Conservation (phyloP, 2,113 vertebrate species). For the Trichechus manatus region DNA sequence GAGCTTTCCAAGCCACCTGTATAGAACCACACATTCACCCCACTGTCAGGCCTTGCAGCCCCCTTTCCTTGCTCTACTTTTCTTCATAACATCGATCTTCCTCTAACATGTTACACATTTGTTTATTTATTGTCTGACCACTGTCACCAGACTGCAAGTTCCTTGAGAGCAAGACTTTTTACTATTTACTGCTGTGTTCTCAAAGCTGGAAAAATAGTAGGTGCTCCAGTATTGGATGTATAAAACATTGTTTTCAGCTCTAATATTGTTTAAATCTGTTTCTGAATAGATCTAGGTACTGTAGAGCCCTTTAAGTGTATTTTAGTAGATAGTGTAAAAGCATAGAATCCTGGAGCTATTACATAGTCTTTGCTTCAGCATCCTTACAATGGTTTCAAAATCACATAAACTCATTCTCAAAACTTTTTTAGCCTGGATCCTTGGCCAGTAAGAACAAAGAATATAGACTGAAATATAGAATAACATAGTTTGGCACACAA, state of each 20-base stretch:
- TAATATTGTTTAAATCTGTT: neutral
- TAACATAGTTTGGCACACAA: neutral
- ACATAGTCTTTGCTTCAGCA: neutral
- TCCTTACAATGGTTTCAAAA: neutral
- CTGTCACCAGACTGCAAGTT: neutral
- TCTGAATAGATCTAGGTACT: neutral
- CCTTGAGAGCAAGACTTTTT: neutral
- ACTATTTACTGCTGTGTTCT: neutral
- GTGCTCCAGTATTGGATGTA: neutral
- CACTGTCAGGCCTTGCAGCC: neutral
- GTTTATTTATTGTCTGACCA: neutral
- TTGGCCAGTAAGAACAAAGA: neutral
- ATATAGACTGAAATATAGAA: neutral
- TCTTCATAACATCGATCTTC: neutral
- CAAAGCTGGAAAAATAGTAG: neutral
- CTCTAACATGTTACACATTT: neutral
- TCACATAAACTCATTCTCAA: neutral
- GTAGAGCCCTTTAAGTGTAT: neutral
- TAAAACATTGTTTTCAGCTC: neutral
- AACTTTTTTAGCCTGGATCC: neutral
- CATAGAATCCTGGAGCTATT: neutral
- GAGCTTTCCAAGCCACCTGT: accelerated
- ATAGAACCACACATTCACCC: neutral
- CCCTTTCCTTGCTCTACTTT: neutral
- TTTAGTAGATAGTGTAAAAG: neutral